Conservation (phyloP, 2,888 invertebrate species). For the Drosophila picticornis region DNA sequence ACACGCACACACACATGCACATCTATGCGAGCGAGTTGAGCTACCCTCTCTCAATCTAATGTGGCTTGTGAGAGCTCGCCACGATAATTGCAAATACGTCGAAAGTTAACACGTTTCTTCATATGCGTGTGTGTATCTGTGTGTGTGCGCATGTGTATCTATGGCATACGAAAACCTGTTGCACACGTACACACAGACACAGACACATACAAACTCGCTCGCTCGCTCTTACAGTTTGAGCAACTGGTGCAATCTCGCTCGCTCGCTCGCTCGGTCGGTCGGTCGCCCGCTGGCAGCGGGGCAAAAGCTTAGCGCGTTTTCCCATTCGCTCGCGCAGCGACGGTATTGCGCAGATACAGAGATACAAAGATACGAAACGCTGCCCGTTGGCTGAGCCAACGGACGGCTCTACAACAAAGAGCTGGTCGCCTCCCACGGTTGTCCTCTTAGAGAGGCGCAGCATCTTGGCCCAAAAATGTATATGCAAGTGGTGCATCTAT, state of each 20-base stretch:
- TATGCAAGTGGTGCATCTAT: conserved; percentile 10
- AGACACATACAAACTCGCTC: conserved; percentile 16
- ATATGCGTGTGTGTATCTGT: conserved; percentile 6
- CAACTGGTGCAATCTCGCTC: too few relatives aligned
- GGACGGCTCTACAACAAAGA: conserved; percentile 50
- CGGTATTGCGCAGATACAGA: conserved; percentile 81
- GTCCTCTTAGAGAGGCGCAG: conserved; percentile 12
- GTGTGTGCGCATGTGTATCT: conserved; percentile 50
- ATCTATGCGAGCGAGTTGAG: conserved; percentile 13
- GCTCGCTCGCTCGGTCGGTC: conserved; percentile 31
- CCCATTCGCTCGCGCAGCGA: conserved; percentile 69
- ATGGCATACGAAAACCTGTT: conserved; percentile 77
- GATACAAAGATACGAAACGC: conserved; percentile 63
- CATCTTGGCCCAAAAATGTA: conserved; percentile 26
- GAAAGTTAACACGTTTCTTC: conserved; percentile 66
- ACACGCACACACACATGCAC: conserved; percentile 42
- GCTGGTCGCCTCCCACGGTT: conserved; percentile 54
- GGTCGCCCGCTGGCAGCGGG: conserved; percentile 6
- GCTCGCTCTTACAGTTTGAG: too few relatives aligned
- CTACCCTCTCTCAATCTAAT: conserved; percentile 61
- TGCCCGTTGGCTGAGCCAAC: conserved; percentile 66
- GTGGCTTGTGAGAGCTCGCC: conserved; percentile 46
- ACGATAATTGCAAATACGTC: conserved; percentile 74
- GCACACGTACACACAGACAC: conserved; percentile 45
- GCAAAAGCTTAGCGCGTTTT: conserved; percentile 64